Percentiles rank a stretch among this genome's conserved stretches.
phyloP scores from a whole-genome alignment of 2,888 invertebrate genomes.

The Sarcophaga rosellei region DNA sequence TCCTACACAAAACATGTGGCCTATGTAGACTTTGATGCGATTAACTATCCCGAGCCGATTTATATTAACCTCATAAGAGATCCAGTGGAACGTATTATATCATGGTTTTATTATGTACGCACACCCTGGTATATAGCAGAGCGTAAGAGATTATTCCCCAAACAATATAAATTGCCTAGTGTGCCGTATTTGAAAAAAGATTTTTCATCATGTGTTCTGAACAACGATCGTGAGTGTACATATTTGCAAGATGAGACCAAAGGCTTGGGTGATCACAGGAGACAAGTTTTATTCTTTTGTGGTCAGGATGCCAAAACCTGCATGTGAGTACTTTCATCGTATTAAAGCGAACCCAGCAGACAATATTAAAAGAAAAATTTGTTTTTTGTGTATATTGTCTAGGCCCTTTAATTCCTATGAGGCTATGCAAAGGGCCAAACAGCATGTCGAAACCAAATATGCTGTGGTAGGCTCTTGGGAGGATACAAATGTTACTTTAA shows the following conservation, averaged over 20 bases:
- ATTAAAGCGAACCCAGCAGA: neutral
- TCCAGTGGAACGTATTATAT: conserved; percentile 93
- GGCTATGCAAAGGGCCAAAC: conserved; percentile 90
- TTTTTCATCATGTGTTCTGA: conserved; percentile 91
- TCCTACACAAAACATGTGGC: conserved; percentile 94
- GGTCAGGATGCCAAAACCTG: conserved; percentile 85
- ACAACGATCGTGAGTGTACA: conserved; percentile 90
- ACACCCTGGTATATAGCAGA: conserved; percentile 95
- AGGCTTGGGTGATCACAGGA: conserved; percentile 91
- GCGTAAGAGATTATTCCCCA: conserved; percentile 79
- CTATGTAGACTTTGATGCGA: conserved; percentile 91
- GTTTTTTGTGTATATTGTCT: neutral
- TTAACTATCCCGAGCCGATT: conserved; percentile 89
- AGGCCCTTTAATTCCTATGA: conserved; percentile 93
- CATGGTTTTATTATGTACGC: conserved; percentile 94
- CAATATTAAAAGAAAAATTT: too few species aligned
- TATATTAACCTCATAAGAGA: conserved; percentile 94
- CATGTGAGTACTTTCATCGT: conserved; percentile 85
- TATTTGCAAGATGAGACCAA: conserved; percentile 87
- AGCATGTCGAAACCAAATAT: conserved; percentile 91
- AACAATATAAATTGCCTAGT: conserved; percentile 78
- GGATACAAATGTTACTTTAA: conserved; percentile 91
- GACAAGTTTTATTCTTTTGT: conserved; percentile 92
- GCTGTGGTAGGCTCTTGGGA: conserved; percentile 94
- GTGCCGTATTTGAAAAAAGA: conserved; percentile 90